Evolutionary conservation across 1,140 invertebrate genomes (phyloP), one percentile per base, ranked within the genome.

Genomic region (Drosophila malerkotliana): DNA sequence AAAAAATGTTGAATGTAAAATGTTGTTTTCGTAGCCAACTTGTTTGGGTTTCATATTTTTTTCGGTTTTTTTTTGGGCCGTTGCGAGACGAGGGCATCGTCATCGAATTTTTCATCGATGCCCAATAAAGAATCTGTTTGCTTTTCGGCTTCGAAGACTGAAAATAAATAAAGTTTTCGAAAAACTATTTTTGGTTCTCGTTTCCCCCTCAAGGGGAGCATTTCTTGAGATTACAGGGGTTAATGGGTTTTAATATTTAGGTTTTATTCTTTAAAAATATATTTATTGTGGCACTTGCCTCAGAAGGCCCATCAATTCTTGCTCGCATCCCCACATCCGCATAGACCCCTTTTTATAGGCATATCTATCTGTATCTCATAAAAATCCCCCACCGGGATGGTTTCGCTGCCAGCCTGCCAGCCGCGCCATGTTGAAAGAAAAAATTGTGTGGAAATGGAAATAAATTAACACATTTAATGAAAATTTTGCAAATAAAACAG

Each of bases 391-490:
- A 30, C 34, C 34, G 51, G 39, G 60, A 53, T 57, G 71, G 52
- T 73, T 73, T 63, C 69, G 58, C 71, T 74, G 57, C 47, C 41
- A 37, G 34, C 51, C 48, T 28, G 62, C n/a, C 58, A 64, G 54
- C 30, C 34, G 72, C 55, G 61, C 54, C 66, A 75, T 67, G 72
- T 53, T 64, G 66, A 60, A 71, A 67, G 51, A 74, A 58, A 77
- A 79, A 79, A 79, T 80, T 76, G 77, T 78, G 74, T 87, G 81
- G 66, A 85, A 88, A 87, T 87, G 79, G 79, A 76, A 83, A 88
- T 88, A 87, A 87, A 88, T 87, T 83, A 87, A 83, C 83, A 88
- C 83, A 82, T 79, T 87, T 79, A 76, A 88, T 87, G 83, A 87
- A 87, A 88, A 83, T 82, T 75, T 72, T 63, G 66, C 79, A 74